A percentile compares a stretch with the other conserved stretches of the same genome.
phyloP scores from a whole-genome alignment of 2,888 invertebrate genomes.

The Cheilosia grossa region DNA sequence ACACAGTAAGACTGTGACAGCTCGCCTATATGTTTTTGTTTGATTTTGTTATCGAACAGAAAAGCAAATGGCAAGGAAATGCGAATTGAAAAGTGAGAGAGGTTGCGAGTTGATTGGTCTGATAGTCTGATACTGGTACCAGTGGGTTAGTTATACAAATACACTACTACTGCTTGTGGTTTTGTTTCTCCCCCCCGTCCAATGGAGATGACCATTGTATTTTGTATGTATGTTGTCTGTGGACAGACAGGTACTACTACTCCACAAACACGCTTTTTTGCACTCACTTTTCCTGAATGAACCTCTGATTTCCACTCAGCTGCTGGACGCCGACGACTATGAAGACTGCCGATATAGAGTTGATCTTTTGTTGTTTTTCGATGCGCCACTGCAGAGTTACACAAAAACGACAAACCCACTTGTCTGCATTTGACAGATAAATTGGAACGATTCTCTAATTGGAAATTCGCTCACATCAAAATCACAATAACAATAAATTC shows the following conservation, averaged over 20 bases:
- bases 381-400: constrained; percentile 15
- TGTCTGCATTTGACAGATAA: constrained; percentile 44
- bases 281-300: constrained; percentile 74
- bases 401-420: neutral
- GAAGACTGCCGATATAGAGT: neutral
- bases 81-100: constrained; percentile 70
- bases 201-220: constrained; percentile 6
- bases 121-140: neutral
- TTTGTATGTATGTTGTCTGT: constrained; percentile 19
- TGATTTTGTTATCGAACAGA: constrained; percentile 38
- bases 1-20: constrained; percentile 8
- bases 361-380: constrained; percentile 38
- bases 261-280: constrained; percentile 67
- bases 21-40: constrained; percentile 45
- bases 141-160: constrained; percentile 24
- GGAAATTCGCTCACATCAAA: constrained; percentile 29
- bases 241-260: constrained; percentile 66
- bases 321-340: constrained; percentile 24
- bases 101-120: constrained; percentile 57
- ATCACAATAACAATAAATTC: constrained; percentile 3
- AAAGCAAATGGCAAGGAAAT: constrained; percentile 62
- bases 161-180: constrained; percentile 16
- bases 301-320: constrained; percentile 65
- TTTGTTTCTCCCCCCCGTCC: neutral
- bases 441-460: constrained; percentile 19